Conservation (phyloP, 2,888 invertebrate genomes). For the Conomelus anceps region DNA sequence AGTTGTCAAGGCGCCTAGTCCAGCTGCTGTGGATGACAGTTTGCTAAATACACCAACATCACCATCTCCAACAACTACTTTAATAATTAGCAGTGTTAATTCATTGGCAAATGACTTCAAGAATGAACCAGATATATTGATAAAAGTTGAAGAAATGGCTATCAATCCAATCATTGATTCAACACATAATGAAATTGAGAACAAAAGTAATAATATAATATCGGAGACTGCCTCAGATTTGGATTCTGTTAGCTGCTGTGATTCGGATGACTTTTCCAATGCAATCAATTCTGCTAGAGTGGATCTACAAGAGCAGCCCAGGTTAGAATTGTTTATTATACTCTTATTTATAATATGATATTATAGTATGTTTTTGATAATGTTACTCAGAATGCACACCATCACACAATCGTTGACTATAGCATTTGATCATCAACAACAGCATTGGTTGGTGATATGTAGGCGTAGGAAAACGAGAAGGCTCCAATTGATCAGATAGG, state of each 20-base stretch:
- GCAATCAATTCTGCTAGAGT: not conserved
- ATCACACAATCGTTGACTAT: too few relatives aligned
- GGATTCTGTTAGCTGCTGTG: conserved; percentile 36
- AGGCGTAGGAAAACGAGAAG: too few relatives aligned
- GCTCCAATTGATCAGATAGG: too few relatives aligned
- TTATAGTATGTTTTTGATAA: too few relatives aligned
- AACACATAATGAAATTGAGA: conserved; percentile 6
- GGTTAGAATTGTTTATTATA: too few relatives aligned
- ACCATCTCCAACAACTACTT: not conserved
- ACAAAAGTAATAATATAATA: conserved; percentile 25
- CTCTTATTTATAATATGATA: too few relatives aligned
- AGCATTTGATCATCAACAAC: too few relatives aligned
- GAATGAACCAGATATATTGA: not conserved
- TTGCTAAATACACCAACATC: not conserved
- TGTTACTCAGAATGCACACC: too few relatives aligned
- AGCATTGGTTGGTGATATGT: too few relatives aligned
- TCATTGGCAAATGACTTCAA: not conserved
- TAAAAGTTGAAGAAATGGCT: not conserved
- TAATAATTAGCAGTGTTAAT: not conserved
- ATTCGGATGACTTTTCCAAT: conserved; percentile 14
- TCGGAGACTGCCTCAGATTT: conserved; percentile 37
- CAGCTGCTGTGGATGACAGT: not conserved
- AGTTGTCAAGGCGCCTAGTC: not conserved
- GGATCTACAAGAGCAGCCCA: not conserved
- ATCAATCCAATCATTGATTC: not conserved